Percentiles rank a stretch among this genome's conserved stretches.
These are phyloP conservation scores for Mallateleia sp. DNA, from an alignment of 2,888 invertebrate species.

Conservation along the genomic window DNA sequence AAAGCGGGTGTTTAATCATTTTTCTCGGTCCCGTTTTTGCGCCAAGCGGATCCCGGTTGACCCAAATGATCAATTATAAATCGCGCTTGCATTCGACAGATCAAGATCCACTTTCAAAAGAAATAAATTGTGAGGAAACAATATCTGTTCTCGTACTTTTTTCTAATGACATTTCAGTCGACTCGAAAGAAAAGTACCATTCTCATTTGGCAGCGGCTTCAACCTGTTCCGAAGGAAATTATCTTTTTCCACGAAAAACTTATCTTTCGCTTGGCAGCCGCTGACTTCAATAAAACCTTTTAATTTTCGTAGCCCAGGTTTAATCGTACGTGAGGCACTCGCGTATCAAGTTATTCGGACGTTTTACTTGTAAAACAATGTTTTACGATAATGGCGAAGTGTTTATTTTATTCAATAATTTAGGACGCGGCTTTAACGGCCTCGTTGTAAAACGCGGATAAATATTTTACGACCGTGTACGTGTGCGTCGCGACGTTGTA, in stretches of 20 bases:
- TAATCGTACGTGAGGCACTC: conserved; percentile 57
- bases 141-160: conserved; percentile 47
- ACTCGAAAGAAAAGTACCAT: conserved; percentile 42
- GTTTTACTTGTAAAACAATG: conserved; percentile 34
- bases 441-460: not conserved
- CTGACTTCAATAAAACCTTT: conserved; percentile 59
- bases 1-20: too few relatives aligned
- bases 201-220: conserved; percentile 62
- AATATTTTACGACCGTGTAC: conserved; percentile 25
- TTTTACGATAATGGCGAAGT: conserved; percentile 48
- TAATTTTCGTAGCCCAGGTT: conserved; percentile 52
- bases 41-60: conserved; percentile 35
- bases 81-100: conserved; percentile 55
- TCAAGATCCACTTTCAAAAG: conserved; percentile 55
- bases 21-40: not conserved
- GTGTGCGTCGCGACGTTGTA: not conserved
- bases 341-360: conserved; percentile 9
- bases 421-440: conserved; percentile 15
- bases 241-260: conserved; percentile 63
- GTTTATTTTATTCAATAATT: conserved; percentile 48
- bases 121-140: conserved; percentile 68
- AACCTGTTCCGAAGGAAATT: conserved; percentile 62
- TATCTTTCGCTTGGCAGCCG: conserved; percentile 65
- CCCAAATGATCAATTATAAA: conserved; percentile 63
- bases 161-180: conserved; percentile 48